Conservation (phyloP, 2,888 invertebrate species). For the Autographa pulchrina region DNA sequence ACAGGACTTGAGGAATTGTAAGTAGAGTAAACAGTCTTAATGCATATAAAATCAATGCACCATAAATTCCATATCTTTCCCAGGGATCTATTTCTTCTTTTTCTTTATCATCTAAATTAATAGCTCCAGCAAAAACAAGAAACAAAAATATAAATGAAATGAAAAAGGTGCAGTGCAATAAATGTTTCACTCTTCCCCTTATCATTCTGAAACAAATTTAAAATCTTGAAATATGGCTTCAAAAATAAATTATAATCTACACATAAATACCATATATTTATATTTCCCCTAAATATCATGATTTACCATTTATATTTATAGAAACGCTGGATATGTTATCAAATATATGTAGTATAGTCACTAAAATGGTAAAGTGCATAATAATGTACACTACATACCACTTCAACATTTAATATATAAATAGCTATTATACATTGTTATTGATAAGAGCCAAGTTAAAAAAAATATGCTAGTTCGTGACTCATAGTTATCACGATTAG, state of each 20-base stretch:
- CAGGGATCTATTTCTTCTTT: conserved; percentile 93
- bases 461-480: neutral
- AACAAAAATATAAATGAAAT: conserved; percentile 93
- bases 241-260: too few species aligned
- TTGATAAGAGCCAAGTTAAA: neutral
- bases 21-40: conserved; percentile 95
- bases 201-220: conserved; percentile 84
- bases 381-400: neutral
- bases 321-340: too few species aligned
- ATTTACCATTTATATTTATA: too few species aligned
- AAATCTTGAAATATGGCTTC: neutral
- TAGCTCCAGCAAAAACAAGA: conserved; percentile 91
- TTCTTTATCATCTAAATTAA: conserved; percentile 89
- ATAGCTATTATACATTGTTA: neutral
- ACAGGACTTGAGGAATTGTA: conserved; percentile 96
- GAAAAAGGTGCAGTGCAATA: conserved; percentile 94
- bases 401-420: neutral
- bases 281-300: too few species aligned
- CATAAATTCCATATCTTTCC: conserved; percentile 94
- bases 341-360: too few species aligned
- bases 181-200: conserved; percentile 93
- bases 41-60: conserved; percentile 93
- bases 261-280: too few species aligned
- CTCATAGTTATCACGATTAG: neutral
- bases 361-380: too few species aligned